phyloP scores from a whole-genome alignment of 1,140 invertebrate genomes.

The Asbolus verrucosus region DNA sequence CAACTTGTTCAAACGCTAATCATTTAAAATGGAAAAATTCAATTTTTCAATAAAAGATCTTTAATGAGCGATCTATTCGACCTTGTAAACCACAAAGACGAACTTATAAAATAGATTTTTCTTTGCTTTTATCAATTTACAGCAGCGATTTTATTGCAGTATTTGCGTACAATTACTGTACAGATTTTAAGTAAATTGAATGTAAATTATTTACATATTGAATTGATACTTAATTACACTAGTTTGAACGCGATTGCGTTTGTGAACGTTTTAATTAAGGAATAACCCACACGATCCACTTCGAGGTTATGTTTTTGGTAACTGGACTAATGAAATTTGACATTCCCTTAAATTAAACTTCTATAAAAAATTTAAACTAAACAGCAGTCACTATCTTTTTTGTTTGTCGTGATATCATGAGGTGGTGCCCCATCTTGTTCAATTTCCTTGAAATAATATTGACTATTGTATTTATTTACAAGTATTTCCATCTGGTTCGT shows the following conservation, averaged over 20 bases:
- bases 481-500: too few species aligned
- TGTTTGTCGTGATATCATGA: too few species aligned
- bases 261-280: slow-evolving; percentile 40
- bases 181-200: slow-evolving; percentile 45
- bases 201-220: slow-evolving; percentile 48
- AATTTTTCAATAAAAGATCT: slow-evolving; percentile 31
- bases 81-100: slow-evolving; percentile 31
- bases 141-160: neutral
- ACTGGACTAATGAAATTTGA: too few species aligned
- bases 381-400: too few species aligned
- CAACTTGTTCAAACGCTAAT: slow-evolving; percentile 26
- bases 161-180: slow-evolving; percentile 22
- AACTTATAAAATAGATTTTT: slow-evolving; percentile 31
- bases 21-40: slow-evolving; percentile 35
- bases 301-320: slow-evolving; percentile 2
- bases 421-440: too few species aligned
- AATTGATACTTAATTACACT: slow-evolving; percentile 49
- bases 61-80: slow-evolving; percentile 33
- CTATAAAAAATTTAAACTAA: too few species aligned
- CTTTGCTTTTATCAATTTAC: slow-evolving; percentile 15
- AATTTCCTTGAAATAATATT: too few species aligned
- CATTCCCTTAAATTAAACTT: too few species aligned
- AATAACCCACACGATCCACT: slow-evolving; percentile 17
- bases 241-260: slow-evolving; percentile 42
- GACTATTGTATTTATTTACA: too few species aligned